These are phyloP conservation scores for Drosophila sp. DNA, from an alignment of 1,140 invertebrate species.

Conservation along the genomic window DNA sequence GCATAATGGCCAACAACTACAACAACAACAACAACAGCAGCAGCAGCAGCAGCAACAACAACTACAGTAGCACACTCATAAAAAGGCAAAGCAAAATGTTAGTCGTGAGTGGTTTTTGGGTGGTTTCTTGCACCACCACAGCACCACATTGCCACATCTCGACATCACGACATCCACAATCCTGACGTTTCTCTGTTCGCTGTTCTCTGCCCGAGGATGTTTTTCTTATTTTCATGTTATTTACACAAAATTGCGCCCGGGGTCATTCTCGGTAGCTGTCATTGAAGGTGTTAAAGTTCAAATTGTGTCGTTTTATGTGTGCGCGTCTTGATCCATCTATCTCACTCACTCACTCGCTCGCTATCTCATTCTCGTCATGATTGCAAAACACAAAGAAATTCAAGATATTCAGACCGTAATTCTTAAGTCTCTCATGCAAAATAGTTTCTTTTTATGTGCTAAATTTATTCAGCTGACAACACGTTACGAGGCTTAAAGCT, in stretches of 20 bases:
- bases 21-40: constrained; percentile 31
- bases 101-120: constrained; percentile 47
- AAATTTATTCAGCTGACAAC: constrained; percentile 27
- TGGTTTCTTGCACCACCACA: constrained; percentile 5
- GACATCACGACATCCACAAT: neutral
- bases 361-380: constrained; percentile 32
- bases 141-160: neutral
- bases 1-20: constrained; percentile 77
- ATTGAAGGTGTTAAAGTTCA: constrained; percentile 82
- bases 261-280: constrained; percentile 74
- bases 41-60: constrained; percentile 7
- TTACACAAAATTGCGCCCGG: constrained; percentile 80
- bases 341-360: neutral
- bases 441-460: constrained; percentile 32
- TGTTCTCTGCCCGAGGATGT: constrained; percentile 73
- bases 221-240: constrained; percentile 82
- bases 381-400: constrained; percentile 58
- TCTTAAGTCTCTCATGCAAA: constrained; percentile 52
- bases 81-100: constrained; percentile 52
- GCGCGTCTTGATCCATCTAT: neutral
- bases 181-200: neutral
- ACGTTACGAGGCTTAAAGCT: constrained; percentile 18
- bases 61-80: constrained; percentile 36
- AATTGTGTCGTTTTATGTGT: constrained; percentile 62
- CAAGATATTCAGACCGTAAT: constrained; percentile 31